These are phyloP conservation scores for Recurvirostra avosetta DNA, from an alignment of 2,113 vertebrate genomes.

Conservation along the genomic window DNA sequence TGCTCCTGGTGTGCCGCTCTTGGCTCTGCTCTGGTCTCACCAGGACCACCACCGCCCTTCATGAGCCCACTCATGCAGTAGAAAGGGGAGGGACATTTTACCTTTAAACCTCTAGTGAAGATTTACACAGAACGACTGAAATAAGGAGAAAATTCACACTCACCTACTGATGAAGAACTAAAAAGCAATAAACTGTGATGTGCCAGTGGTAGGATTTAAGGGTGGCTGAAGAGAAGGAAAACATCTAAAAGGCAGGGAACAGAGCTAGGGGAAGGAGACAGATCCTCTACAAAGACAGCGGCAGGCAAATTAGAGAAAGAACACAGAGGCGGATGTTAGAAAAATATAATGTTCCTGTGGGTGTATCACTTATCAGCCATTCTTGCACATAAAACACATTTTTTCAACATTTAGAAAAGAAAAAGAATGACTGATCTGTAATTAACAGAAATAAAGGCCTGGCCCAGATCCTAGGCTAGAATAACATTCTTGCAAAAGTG, in stretches of 20 bases:
- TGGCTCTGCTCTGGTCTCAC: not conserved
- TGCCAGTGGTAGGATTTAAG: not conserved
- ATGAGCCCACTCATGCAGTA: not conserved
- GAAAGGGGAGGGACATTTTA: not conserved
- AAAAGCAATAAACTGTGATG: not conserved
- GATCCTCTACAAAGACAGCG: conserved; percentile 33
- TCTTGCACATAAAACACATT: conserved; percentile 49
- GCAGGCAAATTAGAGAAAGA: conserved; percentile 51
- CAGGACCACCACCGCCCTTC: not conserved
- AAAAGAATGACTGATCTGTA: conserved; percentile 58
- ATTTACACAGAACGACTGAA: not conserved
- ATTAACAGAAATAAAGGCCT: conserved; percentile 59
- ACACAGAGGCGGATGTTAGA: conserved; percentile 59
- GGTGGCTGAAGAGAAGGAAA: not conserved
- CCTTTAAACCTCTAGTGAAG: not conserved
- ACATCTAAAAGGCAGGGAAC: not conserved
- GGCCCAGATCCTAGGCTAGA: conserved; percentile 25
- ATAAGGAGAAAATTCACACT: not conserved
- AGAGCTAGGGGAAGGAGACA: not conserved
- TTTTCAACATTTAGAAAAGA: conserved; percentile 47
- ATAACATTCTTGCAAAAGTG: conserved; percentile 2
- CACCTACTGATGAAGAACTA: not conserved
- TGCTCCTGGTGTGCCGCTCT: not conserved
- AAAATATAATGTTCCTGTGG: conserved; percentile 58
- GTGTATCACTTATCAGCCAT: conserved; percentile 59